Evolutionary conservation across 2,113 vertebrate genomes (phyloP).

Genomic region (Bujurquina vittata): DNA sequence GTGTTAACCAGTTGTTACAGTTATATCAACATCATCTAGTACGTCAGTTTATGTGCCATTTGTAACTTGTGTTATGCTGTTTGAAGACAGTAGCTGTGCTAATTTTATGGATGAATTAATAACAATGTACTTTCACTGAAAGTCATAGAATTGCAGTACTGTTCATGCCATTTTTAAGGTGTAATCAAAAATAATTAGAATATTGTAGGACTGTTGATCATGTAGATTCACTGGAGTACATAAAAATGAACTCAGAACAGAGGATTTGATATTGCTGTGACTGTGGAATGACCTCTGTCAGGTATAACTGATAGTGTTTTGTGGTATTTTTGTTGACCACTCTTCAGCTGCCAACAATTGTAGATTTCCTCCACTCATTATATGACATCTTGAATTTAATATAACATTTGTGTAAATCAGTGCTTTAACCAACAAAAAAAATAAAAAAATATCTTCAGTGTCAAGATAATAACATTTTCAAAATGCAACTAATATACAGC

Average conservation of each 20-base stretch:
- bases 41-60: background rate
- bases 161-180: background rate
- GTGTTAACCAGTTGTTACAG: background rate
- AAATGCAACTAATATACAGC: background rate
- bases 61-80: background rate
- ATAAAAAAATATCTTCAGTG: background rate
- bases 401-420: background rate
- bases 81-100: background rate
- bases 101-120: background rate
- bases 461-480: background rate
- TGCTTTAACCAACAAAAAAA: background rate
- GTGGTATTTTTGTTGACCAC: background rate
- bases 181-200: too few relatives aligned
- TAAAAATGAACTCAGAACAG: accelerated
- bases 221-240: background rate
- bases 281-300: background rate
- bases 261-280: background rate
- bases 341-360: background rate
- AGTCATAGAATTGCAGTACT: background rate
- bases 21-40: background rate
- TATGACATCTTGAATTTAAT: background rate
- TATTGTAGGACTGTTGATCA: too few relatives aligned
- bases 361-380: background rate
- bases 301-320: background rate
- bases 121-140: background rate